These are phyloP conservation scores for Phalloptychus januarius DNA, from an alignment of 2,797 vertebrate species.

Conservation along the genomic window DNA sequence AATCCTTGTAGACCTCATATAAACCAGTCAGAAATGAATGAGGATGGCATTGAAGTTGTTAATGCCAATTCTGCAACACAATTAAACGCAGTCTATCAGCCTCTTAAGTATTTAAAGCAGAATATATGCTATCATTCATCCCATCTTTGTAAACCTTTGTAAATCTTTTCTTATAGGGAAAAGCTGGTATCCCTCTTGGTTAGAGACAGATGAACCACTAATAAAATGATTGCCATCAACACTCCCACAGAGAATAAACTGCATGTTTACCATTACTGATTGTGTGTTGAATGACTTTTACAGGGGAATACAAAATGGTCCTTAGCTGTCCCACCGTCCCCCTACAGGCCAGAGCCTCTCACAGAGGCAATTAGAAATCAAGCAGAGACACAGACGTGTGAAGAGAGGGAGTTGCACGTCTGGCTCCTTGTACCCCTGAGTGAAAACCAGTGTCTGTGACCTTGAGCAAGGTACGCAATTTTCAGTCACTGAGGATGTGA, in stretches of 20 bases:
- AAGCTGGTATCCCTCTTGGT: conserved; percentile 57
- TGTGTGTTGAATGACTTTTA: conserved; percentile 64
- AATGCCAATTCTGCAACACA: conserved; percentile 48
- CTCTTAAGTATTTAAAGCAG: conserved; percentile 12
- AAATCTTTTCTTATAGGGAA: conserved; percentile 39
- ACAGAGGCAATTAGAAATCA: conserved; percentile 60
- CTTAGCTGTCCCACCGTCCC: conserved; percentile 25
- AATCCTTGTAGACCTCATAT: background rate
- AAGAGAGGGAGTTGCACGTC: conserved; percentile 42
- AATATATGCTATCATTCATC: conserved; percentile 14
- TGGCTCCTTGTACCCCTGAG: conserved; percentile 25
- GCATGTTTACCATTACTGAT: conserved; percentile 63
- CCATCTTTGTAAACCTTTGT: conserved; percentile 42
- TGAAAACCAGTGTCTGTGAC: conserved; percentile 64
- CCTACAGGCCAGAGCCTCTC: conserved; percentile 53
- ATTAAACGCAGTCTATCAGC: conserved; percentile 27
- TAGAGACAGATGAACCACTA: conserved; percentile 54
- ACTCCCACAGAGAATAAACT: conserved; percentile 55
- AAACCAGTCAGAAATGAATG: conserved; percentile 19
- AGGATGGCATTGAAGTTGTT: conserved; percentile 59
- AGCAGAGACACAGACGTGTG: conserved; percentile 42
- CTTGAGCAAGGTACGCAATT: conserved; percentile 62
- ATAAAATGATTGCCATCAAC: conserved; percentile 59
- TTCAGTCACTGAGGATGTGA: conserved; percentile 53
- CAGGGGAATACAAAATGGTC: conserved; percentile 52